phyloP scores from a whole-genome alignment of 2,113 vertebrate genomes.

The Myrmecophaga tridactyla region DNA sequence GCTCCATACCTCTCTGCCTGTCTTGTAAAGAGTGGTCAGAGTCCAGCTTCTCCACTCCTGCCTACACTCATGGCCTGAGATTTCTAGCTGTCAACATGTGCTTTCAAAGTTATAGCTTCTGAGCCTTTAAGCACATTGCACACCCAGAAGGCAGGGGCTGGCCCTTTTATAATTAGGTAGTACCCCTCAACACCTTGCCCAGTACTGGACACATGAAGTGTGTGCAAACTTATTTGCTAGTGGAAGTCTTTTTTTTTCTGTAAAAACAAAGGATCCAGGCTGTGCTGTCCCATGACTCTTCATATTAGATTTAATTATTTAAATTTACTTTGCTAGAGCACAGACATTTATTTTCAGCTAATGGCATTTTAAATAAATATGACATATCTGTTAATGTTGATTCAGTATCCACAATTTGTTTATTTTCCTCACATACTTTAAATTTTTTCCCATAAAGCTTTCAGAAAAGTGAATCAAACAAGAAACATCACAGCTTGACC shows the following conservation, averaged over 20 bases:
- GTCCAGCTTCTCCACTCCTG: background rate
- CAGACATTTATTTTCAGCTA: background rate
- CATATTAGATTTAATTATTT: background rate
- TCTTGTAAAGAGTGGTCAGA: too few relatives aligned
- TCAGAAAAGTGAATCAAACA: background rate
- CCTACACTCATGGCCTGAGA: fast-evolving
- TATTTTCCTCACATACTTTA: background rate
- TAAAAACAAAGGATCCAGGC: background rate
- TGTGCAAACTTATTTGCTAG: background rate
- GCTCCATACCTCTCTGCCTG: background rate
- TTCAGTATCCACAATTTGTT: background rate
- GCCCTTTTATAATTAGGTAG: background rate
- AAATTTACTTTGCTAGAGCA: background rate
- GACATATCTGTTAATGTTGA: background rate
- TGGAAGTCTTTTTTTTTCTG: too few relatives aligned
- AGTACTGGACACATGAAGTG: background rate
- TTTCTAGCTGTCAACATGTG: background rate
- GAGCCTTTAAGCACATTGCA: background rate
- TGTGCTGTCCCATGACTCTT: background rate
- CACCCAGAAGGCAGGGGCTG: background rate
- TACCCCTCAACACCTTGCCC: background rate
- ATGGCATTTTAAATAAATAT: background rate
- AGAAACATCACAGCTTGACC: background rate
- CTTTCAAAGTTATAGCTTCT: fast-evolving
- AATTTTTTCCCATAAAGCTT: background rate